phyloP scores from a whole-genome alignment of 2,113 vertebrate genomes.

The Aegypius monachus region DNA sequence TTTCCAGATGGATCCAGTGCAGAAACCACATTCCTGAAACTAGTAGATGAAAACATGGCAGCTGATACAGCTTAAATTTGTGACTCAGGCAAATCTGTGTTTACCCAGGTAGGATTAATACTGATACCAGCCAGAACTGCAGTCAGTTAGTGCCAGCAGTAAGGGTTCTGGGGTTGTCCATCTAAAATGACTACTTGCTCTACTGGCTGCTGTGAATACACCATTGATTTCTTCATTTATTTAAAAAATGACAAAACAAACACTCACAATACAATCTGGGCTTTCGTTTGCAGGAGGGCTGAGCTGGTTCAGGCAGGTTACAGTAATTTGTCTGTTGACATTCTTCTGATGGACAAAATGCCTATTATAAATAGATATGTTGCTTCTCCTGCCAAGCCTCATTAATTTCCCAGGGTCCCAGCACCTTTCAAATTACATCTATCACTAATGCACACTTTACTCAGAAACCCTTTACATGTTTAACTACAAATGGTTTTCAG shows the following conservation, averaged over 20 bases:
- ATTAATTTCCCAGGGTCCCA: not conserved
- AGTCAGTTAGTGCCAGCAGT: not conserved
- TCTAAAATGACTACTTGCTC: constrained; percentile 17
- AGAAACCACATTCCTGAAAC: constrained; percentile 51
- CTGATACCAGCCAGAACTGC: constrained; percentile 1
- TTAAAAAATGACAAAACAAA: constrained; percentile 46
- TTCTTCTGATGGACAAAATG: constrained; percentile 44
- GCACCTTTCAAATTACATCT: not conserved
- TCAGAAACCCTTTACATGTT: not conserved
- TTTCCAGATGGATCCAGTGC: constrained; percentile 21
- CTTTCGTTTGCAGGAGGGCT: constrained; percentile 6
- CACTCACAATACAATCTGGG: not conserved
- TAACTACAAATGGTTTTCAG: not conserved
- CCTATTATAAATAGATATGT: constrained; percentile 8
- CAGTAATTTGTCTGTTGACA: constrained; percentile 36
- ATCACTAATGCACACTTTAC: not conserved
- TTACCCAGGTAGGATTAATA: constrained; percentile 38
- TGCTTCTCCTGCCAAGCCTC: not conserved
- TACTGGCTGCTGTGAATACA: constrained; percentile 14
- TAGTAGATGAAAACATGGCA: constrained; percentile 29
- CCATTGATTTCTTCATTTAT: constrained; percentile 14
- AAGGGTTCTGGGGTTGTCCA: not conserved
- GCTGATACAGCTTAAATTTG: not conserved
- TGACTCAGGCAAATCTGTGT: constrained; percentile 5
- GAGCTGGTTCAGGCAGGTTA: constrained; percentile 35